These are phyloP conservation scores for Chiloscyllium plagiosum DNA, from an alignment of 2,113 vertebrate genomes.

Conservation along the genomic window DNA sequence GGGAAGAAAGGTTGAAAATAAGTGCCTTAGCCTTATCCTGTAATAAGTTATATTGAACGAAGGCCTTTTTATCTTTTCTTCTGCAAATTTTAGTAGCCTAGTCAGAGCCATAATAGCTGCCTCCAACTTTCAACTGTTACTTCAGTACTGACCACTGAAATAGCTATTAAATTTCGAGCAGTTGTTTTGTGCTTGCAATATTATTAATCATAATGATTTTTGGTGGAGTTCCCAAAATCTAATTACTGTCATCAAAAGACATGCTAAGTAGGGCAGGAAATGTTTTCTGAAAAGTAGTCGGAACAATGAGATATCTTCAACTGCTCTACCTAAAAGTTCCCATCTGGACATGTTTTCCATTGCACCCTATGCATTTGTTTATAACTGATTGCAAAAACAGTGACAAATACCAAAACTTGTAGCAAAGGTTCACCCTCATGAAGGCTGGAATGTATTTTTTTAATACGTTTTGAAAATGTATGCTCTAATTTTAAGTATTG, in stretches of 20 bases:
- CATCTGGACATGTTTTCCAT: not conserved
- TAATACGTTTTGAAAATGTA: not conserved
- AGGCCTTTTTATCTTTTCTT: not conserved
- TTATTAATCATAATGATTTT: not conserved
- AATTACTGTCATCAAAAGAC: not conserved
- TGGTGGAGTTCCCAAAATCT: not conserved
- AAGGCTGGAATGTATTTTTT: not conserved
- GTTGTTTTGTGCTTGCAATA: not conserved
- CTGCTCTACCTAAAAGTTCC: not conserved
- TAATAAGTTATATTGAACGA: not conserved
- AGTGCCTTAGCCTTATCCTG: slow-evolving; percentile 32
- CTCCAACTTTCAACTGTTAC: not conserved
- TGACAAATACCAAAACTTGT: not conserved
- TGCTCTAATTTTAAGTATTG: not conserved
- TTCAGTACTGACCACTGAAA: not conserved
- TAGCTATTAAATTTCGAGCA: not conserved
- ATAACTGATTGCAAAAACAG: not conserved
- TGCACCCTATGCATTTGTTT: not conserved
- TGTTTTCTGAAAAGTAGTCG: not conserved
- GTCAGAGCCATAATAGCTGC: not conserved
- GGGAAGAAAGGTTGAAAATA: slow-evolving; percentile 12
- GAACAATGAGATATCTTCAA: not conserved
- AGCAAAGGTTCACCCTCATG: too few relatives aligned
- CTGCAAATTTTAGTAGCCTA: not conserved
- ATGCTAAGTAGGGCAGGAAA: not conserved